phyloP scores from a whole-genome alignment of 2,113 vertebrate species.

The Brachionichthys hirsutus region DNA sequence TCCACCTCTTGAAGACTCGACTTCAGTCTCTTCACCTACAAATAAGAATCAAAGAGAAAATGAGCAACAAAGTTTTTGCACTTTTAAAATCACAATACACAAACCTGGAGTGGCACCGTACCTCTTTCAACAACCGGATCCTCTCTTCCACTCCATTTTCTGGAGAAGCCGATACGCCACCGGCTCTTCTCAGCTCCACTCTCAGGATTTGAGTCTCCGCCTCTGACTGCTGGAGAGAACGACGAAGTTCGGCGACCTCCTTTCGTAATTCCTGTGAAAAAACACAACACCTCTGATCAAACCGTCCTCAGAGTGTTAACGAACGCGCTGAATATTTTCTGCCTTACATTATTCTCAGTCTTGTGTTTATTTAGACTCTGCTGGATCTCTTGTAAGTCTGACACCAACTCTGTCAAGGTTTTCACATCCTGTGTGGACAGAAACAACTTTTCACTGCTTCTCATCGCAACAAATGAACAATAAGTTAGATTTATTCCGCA shows the following conservation, averaged over 20 bases:
- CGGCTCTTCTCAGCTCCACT: conserved; percentile 57
- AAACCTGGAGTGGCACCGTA: conserved; percentile 22
- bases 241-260: conserved; percentile 62
- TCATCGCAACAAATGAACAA: neutral
- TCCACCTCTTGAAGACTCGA: conserved; percentile 62
- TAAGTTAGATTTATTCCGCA: neutral
- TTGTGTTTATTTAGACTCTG: conserved; percentile 65
- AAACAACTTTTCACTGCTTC: neutral
- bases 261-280: conserved; percentile 67
- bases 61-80: neutral
- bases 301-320: neutral
- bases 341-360: conserved; percentile 68
- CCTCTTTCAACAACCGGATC: conserved; percentile 72
- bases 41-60: neutral
- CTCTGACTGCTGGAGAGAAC: conserved; percentile 60
- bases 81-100: no score
- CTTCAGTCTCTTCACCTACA: conserved; percentile 76
- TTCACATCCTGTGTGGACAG: conserved; percentile 66
- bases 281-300: neutral
- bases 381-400: conserved; percentile 65
- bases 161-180: conserved; percentile 24
- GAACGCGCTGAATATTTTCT: neutral
- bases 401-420: conserved; percentile 56
- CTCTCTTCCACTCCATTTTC: conserved; percentile 67
- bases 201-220: conserved; percentile 67